phyloP scores from a whole-genome alignment of 2,797 vertebrate species.

The Vipera latastei region DNA sequence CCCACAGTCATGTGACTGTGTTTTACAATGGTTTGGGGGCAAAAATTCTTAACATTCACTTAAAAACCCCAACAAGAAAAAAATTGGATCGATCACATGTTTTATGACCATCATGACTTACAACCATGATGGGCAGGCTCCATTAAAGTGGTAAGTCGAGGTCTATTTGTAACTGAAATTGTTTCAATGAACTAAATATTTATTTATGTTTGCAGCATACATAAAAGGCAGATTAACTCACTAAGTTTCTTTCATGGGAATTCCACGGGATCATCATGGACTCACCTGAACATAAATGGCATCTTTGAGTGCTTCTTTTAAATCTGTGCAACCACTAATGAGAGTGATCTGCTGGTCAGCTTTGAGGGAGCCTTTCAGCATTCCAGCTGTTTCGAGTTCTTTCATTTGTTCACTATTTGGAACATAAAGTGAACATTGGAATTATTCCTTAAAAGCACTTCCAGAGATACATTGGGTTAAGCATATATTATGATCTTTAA shows the following conservation, averaged over 20 bases:
- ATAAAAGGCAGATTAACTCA: not conserved
- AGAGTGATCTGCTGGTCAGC: conserved; percentile 78
- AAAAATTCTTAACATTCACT: too few species aligned
- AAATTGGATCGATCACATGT: not conserved
- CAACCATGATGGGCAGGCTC: not conserved
- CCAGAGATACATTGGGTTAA: not conserved
- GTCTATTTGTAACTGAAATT: not conserved
- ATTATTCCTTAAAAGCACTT: not conserved
- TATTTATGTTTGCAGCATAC: not conserved
- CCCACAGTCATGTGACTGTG: too few species aligned
- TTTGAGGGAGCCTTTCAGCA: conserved; percentile 81
- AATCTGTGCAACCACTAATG: conserved; percentile 78
- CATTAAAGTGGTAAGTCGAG: not conserved
- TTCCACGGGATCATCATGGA: not conserved
- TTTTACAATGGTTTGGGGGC: too few species aligned
- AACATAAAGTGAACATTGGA: not conserved
- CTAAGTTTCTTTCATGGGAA: not conserved
- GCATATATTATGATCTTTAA: not conserved
- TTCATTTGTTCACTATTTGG: conserved; percentile 82
- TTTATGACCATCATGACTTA: not conserved
- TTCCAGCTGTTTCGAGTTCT: conserved; percentile 76
- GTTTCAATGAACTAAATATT: not conserved
- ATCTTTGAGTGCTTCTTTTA: conserved; percentile 83
- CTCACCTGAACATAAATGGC: conserved; percentile 91
- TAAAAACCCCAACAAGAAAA: too few species aligned